Evolutionary conservation across 2,113 vertebrate genomes (phyloP).

Genomic region (Stercorarius parasiticus): DNA sequence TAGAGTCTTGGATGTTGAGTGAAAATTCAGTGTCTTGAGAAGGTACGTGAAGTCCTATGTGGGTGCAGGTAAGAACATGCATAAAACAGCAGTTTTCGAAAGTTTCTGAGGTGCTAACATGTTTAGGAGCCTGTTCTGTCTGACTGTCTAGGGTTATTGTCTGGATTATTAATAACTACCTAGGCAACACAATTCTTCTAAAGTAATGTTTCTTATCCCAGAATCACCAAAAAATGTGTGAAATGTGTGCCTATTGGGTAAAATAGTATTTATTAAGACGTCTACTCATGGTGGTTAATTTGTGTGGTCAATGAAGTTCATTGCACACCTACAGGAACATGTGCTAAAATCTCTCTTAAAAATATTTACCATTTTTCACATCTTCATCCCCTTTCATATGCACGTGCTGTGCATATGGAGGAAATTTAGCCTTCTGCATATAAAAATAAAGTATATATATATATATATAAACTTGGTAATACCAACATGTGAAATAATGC

Average conservation of each 20-base stretch:
- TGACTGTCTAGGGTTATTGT: not conserved
- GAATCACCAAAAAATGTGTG: not conserved
- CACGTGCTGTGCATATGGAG: not conserved
- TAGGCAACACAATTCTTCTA: not conserved
- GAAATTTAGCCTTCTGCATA: not conserved
- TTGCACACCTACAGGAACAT: not conserved
- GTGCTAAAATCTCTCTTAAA: not conserved
- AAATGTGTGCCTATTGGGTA: not conserved
- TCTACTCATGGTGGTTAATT: not conserved
- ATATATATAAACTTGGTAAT: not conserved
- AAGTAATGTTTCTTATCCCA: not conserved
- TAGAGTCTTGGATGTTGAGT: not conserved
- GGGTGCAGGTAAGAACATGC: not conserved
- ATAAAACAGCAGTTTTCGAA: not conserved
- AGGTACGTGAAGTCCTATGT: rapidly evolving
- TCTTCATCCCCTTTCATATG: not conserved
- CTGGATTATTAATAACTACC: not conserved
- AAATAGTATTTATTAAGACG: not conserved
- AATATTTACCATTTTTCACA: not conserved
- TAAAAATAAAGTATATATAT: not conserved
- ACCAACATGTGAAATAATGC: not conserved
- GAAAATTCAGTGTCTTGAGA: not conserved
- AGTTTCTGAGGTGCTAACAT: not conserved
- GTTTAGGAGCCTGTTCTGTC: not conserved
- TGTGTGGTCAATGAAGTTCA: not conserved